Percentiles rank a stretch among this genome's conserved stretches.
phyloP scores from a whole-genome alignment of 2,888 invertebrate genomes.

The Rutpela maculata region DNA sequence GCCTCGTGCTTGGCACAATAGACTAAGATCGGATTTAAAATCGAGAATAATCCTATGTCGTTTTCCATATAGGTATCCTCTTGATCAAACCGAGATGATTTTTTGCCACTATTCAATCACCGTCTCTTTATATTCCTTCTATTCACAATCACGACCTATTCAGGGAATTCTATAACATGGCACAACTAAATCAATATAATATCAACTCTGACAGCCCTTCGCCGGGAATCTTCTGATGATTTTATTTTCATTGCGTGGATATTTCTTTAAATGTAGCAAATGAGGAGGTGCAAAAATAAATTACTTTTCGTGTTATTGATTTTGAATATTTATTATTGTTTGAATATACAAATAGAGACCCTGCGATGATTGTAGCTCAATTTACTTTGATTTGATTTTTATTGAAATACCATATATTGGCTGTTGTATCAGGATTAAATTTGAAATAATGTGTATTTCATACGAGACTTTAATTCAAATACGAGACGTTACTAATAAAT shows the following conservation, averaged over 20 bases:
- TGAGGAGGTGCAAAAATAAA: constrained; percentile 1
- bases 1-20: constrained; percentile 28
- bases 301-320: not conserved
- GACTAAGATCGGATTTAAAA: constrained; percentile 36
- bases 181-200: constrained; percentile 59
- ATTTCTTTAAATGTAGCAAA: constrained; percentile 3
- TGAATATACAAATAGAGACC: not conserved
- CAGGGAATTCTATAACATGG: constrained; percentile 59
- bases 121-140: constrained; percentile 59
- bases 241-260: constrained; percentile 18
- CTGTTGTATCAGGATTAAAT: no score
- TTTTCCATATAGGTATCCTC: constrained; percentile 30
- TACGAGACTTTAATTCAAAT: no score
- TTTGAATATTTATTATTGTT: not conserved
- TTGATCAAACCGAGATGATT: constrained; percentile 40
- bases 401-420: no score
- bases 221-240: constrained; percentile 10
- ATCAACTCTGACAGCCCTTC: constrained; percentile 40
- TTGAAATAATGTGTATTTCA: no score
- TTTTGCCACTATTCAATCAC: constrained; percentile 38
- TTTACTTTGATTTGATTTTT: not conserved
- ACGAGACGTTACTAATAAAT: no score
- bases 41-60: constrained; percentile 36
- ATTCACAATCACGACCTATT: constrained; percentile 67
- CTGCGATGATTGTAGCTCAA: not conserved